A percentile compares a stretch with the other conserved stretches of the same genome.
These are phyloP conservation scores for Cardinalis cardinalis DNA, from an alignment of 2,113 vertebrate genomes.

Conservation along the genomic window DNA sequence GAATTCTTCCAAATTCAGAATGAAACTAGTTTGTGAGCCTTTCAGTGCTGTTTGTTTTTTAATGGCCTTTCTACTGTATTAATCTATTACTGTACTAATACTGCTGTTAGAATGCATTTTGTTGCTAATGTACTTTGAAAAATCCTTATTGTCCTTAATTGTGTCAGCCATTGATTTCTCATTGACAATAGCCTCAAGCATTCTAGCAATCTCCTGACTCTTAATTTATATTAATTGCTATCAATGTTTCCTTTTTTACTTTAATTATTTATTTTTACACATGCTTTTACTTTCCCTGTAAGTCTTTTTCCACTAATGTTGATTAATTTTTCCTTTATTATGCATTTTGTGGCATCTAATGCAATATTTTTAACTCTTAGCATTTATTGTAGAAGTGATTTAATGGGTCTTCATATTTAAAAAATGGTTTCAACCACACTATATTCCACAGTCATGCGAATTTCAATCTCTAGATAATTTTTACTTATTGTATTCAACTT, in stretches of 20 bases:
- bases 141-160: conserved; percentile 55
- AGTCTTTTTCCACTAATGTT: background rate
- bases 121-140: conserved; percentile 50
- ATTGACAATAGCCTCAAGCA: conserved; percentile 8
- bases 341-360: conserved; percentile 5
- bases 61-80: background rate
- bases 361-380: background rate
- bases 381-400: background rate
- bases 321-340: background rate
- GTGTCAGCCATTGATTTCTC: conserved; percentile 53
- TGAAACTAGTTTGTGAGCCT: background rate
- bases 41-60: background rate
- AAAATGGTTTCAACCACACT: background rate
- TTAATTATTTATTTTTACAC: background rate
- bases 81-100: conserved; percentile 36
- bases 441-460: background rate
- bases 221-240: conserved; percentile 52
- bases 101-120: conserved; percentile 33
- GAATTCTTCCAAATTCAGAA: conserved; percentile 7
- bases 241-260: background rate
- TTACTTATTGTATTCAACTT: background rate
- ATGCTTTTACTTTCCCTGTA: background rate
- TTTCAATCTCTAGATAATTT: background rate
- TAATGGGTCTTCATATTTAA: background rate
- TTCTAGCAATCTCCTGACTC: background rate